Conservation (phyloP, 2,797 vertebrate species). For the Microctenopoma lineatum region DNA sequence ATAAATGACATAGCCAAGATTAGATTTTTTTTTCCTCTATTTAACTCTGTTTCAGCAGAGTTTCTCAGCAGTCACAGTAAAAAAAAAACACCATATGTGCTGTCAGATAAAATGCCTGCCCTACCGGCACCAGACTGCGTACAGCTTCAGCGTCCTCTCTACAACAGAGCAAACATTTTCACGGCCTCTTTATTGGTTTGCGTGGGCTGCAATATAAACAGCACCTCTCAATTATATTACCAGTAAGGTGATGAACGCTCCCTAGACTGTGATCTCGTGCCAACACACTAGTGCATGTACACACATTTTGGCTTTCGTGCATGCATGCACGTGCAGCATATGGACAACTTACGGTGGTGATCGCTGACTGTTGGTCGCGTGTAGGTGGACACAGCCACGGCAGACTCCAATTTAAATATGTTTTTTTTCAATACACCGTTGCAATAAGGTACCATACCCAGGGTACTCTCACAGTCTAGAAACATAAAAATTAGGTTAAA, state of each 20-base stretch:
- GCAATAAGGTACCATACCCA: too few species aligned
- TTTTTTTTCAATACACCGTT: too few species aligned
- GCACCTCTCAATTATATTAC: constrained; percentile 60
- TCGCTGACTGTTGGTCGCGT: constrained; percentile 10
- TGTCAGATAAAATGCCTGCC: constrained; percentile 25
- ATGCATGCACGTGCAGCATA: constrained; percentile 1
- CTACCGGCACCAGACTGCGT: constrained; percentile 29
- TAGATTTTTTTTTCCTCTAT: constrained; percentile 20
- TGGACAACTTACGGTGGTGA: constrained; percentile 3
- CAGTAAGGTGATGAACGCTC: constrained; percentile 52
- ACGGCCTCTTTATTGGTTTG: constrained; percentile 63
- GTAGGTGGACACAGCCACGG: constrained; percentile 2
- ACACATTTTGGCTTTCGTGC: not conserved
- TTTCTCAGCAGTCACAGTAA: constrained; percentile 17
- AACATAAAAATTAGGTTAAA: too few species aligned
- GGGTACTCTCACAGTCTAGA: too few species aligned
- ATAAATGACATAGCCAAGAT: constrained; percentile 45
- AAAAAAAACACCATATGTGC: constrained; percentile 24
- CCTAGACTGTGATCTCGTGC: constrained; percentile 26
- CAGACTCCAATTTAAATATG: not conserved
- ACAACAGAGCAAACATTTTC: constrained; percentile 51
- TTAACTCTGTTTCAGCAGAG: constrained; percentile 1
- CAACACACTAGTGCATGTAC: constrained; percentile 19
- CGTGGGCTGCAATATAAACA: constrained; percentile 66
- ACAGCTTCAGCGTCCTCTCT: constrained; percentile 53